Base-by-base conservation (phyloP, 2,113 vertebrate genomes). In the Ctenomys sociabilis region DNA sequence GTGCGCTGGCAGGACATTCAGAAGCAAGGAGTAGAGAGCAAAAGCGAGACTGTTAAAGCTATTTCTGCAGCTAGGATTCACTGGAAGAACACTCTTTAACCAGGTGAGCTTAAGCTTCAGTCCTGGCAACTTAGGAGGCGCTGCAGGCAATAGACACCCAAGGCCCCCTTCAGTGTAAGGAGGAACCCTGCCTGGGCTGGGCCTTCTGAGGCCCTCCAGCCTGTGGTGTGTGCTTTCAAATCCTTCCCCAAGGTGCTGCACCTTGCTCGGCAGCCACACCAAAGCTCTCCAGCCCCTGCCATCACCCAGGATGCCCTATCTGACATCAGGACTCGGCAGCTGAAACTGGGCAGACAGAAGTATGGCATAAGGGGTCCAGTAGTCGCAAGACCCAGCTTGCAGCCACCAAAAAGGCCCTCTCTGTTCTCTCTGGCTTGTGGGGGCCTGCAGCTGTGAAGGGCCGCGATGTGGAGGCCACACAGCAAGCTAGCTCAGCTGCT, bases 1-100 rank as follows among this genome's bases (percentile, higher is more conserved):
- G 24, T 54, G 28, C 40, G 12, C 13, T 52, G 7, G 59, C 17
- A 78, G 83, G 52, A 72, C n/a, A 73, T 30, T 70, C 10, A 40
- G 75, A 93, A 84, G 59, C 24, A 88, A 88, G 91, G 54, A 40
- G 7, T 30, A 93, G 64, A 21, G 81, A 93, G 85, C 12, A 90
- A 72, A 3, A 77, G 21, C 0, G 0, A 19, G 24, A 80, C 26
- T 3, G 4, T 21, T 40, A 24, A 45, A 49, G 52, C 37, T 26
- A 28, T n/a, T 22, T 1, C 22, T 40, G 22, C 66, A 92, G 83
- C 59, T 77, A n/a, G 5, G 16, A 83, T 73, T 40, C 93, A 35
- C 24, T 63, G 22, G 70, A 86, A 82, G 63, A 49, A n/a, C 12
- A 85, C 73, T 63, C 7, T 43, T 89, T 52, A 66, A 52, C 24